Conservation (phyloP, 92 coral and sea anemone species). For the Palythoa grandiflora region DNA sequence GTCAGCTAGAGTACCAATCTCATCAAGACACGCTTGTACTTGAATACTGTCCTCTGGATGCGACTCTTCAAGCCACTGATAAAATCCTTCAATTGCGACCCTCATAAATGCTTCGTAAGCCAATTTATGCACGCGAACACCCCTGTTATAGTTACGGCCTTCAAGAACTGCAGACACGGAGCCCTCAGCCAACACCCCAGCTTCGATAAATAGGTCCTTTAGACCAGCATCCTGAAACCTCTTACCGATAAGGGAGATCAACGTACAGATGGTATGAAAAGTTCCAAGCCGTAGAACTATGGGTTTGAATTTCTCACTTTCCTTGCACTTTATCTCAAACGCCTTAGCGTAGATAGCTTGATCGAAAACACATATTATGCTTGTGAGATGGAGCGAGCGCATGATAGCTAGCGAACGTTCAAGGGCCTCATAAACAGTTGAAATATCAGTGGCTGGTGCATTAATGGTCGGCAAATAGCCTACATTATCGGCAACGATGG, state of each 20-base stretch:
- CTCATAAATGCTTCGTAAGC: conserved; percentile 52
- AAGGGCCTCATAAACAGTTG: background rate
- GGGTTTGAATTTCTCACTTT: conserved; percentile 50
- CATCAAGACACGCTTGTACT: conserved; percentile 41
- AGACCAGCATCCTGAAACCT: conserved; percentile 78
- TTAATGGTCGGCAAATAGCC: conserved; percentile 66
- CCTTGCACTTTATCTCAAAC: conserved; percentile 1
- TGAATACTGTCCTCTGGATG: conserved; percentile 31
- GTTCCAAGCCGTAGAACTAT: conserved; percentile 59
- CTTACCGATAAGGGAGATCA: conserved; percentile 59
- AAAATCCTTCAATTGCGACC: conserved; percentile 41
- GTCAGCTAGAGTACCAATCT: conserved; percentile 58
- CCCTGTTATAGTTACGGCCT: conserved; percentile 44
- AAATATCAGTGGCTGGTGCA: conserved; percentile 1
- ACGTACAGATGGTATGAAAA: conserved; percentile 69
- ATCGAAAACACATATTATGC: background rate
- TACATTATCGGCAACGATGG: conserved; percentile 50
- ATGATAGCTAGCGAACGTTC: background rate
- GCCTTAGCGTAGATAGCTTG: background rate
- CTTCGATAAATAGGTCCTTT: conserved; percentile 66
- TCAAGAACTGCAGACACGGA: conserved; percentile 69
- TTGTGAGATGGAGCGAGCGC: background rate
- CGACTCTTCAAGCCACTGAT: conserved; percentile 39
- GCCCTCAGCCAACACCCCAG: conserved; percentile 71
- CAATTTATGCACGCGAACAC: conserved; percentile 50